These are phyloP conservation scores for Chrysopa pallens DNA, from an alignment of 1,140 invertebrate species.

Conservation along the genomic window DNA sequence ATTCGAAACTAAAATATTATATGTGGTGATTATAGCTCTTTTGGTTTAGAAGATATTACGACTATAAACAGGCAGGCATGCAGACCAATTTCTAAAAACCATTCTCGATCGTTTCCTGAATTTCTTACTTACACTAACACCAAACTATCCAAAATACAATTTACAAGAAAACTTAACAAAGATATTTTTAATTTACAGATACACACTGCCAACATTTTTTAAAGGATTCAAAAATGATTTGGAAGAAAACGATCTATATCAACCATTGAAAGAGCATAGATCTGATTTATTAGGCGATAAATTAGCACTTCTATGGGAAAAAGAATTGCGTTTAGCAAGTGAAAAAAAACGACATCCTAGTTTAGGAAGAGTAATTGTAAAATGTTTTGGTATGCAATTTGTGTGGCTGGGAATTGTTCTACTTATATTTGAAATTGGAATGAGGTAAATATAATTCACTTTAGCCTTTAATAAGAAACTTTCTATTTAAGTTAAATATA, in stretches of 20 bases:
- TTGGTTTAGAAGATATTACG: constrained; percentile 5
- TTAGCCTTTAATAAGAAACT: not conserved
- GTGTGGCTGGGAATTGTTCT: constrained; percentile 12
- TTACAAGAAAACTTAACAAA: not conserved
- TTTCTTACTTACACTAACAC: not conserved
- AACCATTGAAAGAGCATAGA: constrained; percentile 32
- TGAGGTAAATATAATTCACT: constrained; percentile 12
- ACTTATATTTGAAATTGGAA: constrained; percentile 12
- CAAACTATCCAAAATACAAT: not conserved
- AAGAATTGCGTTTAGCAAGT: constrained; percentile 21
- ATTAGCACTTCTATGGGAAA: constrained; percentile 29
- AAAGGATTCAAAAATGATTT: constrained; percentile 32
- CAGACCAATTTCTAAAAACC: constrained; percentile 1
- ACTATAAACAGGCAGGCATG: no score
- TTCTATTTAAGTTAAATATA: not conserved
- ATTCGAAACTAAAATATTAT: not conserved
- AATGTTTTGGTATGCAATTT: constrained; percentile 15
- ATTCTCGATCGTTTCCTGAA: constrained; percentile 4
- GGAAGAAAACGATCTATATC: constrained; percentile 34
- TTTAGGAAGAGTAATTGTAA: constrained; percentile 13
- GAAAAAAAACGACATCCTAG: constrained; percentile 15
- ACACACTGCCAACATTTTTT: constrained; percentile 29
- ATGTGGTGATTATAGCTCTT: constrained; percentile 2
- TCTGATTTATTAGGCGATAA: constrained; percentile 33
- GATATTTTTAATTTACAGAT: constrained; percentile 16